Evolutionary conservation across 1,140 invertebrate species (phyloP), one percentile per base, ranked within the genome.

Genomic region (Littorina saxatilis): DNA sequence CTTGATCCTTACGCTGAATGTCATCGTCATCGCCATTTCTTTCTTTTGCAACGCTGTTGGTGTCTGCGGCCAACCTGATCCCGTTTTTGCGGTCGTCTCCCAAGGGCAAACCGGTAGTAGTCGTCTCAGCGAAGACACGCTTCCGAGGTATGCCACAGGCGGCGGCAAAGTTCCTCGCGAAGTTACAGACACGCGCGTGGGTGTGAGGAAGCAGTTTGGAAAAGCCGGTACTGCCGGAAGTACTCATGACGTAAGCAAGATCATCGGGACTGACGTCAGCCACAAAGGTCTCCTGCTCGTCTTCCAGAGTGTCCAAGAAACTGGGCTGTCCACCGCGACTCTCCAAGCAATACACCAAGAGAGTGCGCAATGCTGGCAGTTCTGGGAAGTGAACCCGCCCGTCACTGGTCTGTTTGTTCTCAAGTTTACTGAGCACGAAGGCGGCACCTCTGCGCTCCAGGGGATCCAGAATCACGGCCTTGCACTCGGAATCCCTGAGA

Each of bases 381-480:
- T 72, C 35, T 17, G 20, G 35, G 68, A 43, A 37, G 68, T n/a
- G 68, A 9, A 72, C 68, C 20, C 15, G 29, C 37, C 61, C 61
- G 29, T 66, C 61, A 29, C 20, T 43, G 13, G 23, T 2, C 37
- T 72, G 37, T 23, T 72, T 20, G 3, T n/a, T 40, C 37, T 40
- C 37, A 3, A 72, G 37, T 15, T 11, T 15, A 2, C 13, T 23
- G 13, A 72, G 37, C 13, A 72, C 27, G 13, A 39, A 40, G 15
- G 32, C 32, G 37, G 37, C 68, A 72, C 68, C 68, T 23, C 43
- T 72, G 68, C 37, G 68, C 68, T 72, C 37, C 29, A 72, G 68
- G 20, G 68, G 35, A 72, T 39, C 37, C 37, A 72, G 68, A 7
- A 68, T 23, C 7, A 68, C 23, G 43, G 43, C 43, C 7, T 5